phyloP scores from a whole-genome alignment of 2,888 invertebrate species.

The Esperia sulphurella region DNA sequence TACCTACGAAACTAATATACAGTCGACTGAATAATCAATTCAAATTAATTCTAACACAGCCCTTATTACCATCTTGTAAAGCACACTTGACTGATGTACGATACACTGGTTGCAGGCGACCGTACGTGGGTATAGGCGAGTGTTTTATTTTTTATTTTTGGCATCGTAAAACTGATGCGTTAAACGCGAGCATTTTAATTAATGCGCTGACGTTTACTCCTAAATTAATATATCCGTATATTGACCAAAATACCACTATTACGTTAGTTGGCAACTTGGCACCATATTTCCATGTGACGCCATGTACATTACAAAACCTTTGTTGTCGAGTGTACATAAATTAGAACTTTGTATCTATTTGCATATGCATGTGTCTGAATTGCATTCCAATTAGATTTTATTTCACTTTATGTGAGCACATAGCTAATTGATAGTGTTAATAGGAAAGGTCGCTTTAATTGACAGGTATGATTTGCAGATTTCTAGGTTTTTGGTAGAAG shows the following conservation, averaged over 20 bases:
- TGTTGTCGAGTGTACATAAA: neutral
- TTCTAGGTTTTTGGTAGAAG: too few species aligned
- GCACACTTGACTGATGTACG: too few species aligned
- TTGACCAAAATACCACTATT: neutral
- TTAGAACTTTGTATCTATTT: neutral
- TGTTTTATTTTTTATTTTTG: neutral
- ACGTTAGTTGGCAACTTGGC: neutral
- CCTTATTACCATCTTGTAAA: too few species aligned
- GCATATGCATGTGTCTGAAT: neutral
- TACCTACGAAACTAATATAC: too few species aligned
- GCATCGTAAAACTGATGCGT: neutral
- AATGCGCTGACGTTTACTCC: neutral
- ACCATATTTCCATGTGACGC: neutral
- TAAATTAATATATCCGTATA: neutral
- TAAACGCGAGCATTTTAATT: neutral
- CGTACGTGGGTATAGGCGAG: neutral
- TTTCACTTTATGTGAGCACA: neutral
- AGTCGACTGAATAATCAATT: too few species aligned
- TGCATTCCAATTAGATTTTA: constrained; percentile 3
- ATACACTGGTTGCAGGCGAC: neutral
- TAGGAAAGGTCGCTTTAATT: too few species aligned
- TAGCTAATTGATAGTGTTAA: too few species aligned
- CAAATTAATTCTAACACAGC: too few species aligned
- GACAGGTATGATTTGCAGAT: too few species aligned
- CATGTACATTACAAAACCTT: neutral